Evolutionary conservation across 2,113 vertebrate species (phyloP).

Genomic region (Anser brachyrhynchus): DNA sequence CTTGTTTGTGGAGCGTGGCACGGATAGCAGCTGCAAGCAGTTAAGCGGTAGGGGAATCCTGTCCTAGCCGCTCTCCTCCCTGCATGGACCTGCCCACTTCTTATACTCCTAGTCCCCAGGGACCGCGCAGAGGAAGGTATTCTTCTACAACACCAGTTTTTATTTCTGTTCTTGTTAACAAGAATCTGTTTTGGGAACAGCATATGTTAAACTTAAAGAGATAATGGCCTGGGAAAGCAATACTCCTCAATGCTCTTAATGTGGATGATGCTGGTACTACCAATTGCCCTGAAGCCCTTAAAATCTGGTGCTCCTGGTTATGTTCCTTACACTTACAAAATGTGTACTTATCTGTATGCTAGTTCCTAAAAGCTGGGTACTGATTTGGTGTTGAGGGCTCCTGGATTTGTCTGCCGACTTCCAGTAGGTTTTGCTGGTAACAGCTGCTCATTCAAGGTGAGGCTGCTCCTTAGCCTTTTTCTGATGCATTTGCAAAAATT

Average conservation of each 20-base stretch:
- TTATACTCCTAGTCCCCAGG: not conserved
- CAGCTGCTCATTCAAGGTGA: not conserved
- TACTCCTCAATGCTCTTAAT: not conserved
- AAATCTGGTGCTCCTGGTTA: not conserved
- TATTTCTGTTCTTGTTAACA: not conserved
- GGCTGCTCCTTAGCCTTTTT: not conserved
- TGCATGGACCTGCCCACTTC: not conserved
- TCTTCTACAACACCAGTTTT: not conserved
- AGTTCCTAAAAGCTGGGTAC: not conserved
- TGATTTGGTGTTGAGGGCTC: not conserved
- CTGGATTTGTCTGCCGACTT: not conserved
- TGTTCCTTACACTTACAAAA: not conserved
- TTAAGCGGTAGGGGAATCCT: constrained; percentile 34
- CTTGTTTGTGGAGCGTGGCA: constrained; percentile 45
- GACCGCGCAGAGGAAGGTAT: not conserved
- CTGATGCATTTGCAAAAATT: not conserved
- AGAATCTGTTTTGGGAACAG: not conserved
- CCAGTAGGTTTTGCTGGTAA: not conserved
- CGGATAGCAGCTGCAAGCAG: constrained; percentile 68
- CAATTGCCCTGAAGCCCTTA: not conserved
- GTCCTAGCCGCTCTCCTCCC: not conserved
- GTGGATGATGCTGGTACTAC: not conserved
- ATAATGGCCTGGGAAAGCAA: not conserved
- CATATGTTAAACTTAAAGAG: not conserved
- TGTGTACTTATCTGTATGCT: not conserved